Evolutionary conservation across 2,888 invertebrate genomes (phyloP).

Genomic region (Catocala sponsa): DNA sequence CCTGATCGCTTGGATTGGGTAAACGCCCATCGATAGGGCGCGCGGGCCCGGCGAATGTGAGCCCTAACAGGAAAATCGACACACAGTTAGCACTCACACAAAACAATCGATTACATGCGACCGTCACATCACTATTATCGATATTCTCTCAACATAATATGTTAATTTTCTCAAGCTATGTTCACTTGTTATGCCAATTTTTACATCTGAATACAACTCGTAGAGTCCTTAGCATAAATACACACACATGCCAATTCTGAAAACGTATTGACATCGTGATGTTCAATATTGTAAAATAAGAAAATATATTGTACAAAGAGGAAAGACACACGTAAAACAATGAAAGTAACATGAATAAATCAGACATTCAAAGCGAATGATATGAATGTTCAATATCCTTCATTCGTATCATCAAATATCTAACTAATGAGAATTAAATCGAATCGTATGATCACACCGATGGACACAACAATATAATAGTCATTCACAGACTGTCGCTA

Average conservation of each 20-base stretch:
- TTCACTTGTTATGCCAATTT: conserved; percentile 64
- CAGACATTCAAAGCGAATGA: conserved; percentile 84
- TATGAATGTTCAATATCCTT: conserved; percentile 61
- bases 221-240: conserved; percentile 37
- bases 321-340: conserved; percentile 64
- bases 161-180: conserved; percentile 75
- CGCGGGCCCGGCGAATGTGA: conserved; percentile 97
- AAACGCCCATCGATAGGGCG: conserved; percentile 96
- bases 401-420: conserved; percentile 42
- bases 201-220: conserved; percentile 51
- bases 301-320: conserved; percentile 61
- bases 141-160: conserved; percentile 54
- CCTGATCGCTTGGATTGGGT: conserved; percentile 95
- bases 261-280: conserved; percentile 47
- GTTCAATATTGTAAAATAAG: conserved; percentile 46
- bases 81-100: conserved; percentile 89
- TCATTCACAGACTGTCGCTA: conserved; percentile 79
- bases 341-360: conserved; percentile 65
- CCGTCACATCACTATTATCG: conserved; percentile 70
- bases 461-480: conserved; percentile 71
- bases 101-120: conserved; percentile 82
- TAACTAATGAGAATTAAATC: conserved; percentile 52
- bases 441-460: conserved; percentile 79
- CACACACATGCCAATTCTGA: conserved; percentile 75
- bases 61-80: conserved; percentile 91